A percentile compares a stretch with the other conserved stretches of the same genome.
phyloP scores from a whole-genome alignment of 2,888 invertebrate species.

The Atrina japonica region DNA sequence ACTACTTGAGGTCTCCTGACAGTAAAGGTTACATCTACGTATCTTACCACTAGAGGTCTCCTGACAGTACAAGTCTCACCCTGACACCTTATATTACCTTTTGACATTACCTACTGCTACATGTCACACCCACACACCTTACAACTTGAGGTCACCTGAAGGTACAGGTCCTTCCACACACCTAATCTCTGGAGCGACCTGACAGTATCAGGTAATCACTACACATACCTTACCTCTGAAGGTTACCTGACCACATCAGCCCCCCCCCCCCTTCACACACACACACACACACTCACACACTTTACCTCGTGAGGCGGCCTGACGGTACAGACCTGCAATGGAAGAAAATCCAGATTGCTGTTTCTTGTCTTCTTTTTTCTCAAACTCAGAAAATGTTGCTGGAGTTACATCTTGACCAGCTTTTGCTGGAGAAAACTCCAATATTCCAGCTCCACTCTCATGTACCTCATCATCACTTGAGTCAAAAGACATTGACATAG shows the following conservation, averaged over 20 bases:
- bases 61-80: no score
- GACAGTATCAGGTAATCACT: no score
- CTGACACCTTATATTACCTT: no score
- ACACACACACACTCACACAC: neutral
- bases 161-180: no score
- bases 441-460: conserved; percentile 80
- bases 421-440: conserved; percentile 93
- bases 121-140: no score
- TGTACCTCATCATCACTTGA: conserved; percentile 78
- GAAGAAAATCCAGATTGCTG: conserved; percentile 68
- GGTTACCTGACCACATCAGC: neutral
- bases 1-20: no score
- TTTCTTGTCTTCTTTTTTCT: conserved; percentile 61
- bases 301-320: neutral
- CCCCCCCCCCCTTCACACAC: no score
- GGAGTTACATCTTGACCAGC: conserved; percentile 94
- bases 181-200: no score
- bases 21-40: no score
- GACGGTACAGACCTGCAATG: conserved; percentile 66
- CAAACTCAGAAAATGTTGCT: conserved; percentile 86
- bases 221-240: neutral
- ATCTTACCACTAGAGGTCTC: no score
- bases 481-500: conserved; percentile 69
- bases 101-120: no score
- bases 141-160: no score